Percentiles rank a stretch among this genome's conserved stretches.
phyloP scores from a whole-genome alignment of 2,113 vertebrate genomes.

The Entomyzon cyanotis region DNA sequence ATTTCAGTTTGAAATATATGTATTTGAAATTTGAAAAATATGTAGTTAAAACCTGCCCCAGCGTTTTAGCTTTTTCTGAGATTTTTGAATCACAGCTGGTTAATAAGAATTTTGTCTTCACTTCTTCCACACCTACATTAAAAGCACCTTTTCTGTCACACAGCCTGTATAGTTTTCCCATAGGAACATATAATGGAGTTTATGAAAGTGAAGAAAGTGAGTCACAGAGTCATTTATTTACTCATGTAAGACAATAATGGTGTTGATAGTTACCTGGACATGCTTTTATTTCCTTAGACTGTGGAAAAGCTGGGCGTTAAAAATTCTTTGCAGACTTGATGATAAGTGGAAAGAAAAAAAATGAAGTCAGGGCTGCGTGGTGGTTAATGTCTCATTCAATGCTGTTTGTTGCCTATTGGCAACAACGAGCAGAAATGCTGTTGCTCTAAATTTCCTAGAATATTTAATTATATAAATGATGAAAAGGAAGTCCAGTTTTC shows the following conservation, averaged over 20 bases:
- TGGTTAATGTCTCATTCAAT: neutral
- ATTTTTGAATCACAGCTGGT: neutral
- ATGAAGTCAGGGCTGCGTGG: neutral
- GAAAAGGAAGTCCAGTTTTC: neutral
- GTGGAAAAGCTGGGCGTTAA: neutral
- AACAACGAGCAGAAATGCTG: neutral
- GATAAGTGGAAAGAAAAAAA: neutral
- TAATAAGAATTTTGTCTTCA: constrained; percentile 10
- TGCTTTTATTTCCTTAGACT: neutral
- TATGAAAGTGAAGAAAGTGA: constrained; percentile 30
- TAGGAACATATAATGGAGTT: constrained; percentile 41
- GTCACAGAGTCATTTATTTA: constrained; percentile 49
- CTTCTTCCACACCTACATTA: neutral
- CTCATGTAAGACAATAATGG: constrained; percentile 41
- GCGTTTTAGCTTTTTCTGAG: neutral
- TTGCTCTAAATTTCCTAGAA: neutral
- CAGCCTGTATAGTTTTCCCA: constrained; percentile 24
- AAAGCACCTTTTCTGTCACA: constrained; percentile 22
- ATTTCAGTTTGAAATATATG: neutral
- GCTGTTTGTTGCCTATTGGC: neutral
- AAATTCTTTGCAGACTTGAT: neutral
- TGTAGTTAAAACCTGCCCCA: neutral
- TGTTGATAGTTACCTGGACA: constrained; percentile 12
- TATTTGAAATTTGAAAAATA: neutral
- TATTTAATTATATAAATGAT: neutral